Base-by-base conservation (phyloP, 2,797 vertebrate genomes). In the Decapterus maruadsi region DNA sequence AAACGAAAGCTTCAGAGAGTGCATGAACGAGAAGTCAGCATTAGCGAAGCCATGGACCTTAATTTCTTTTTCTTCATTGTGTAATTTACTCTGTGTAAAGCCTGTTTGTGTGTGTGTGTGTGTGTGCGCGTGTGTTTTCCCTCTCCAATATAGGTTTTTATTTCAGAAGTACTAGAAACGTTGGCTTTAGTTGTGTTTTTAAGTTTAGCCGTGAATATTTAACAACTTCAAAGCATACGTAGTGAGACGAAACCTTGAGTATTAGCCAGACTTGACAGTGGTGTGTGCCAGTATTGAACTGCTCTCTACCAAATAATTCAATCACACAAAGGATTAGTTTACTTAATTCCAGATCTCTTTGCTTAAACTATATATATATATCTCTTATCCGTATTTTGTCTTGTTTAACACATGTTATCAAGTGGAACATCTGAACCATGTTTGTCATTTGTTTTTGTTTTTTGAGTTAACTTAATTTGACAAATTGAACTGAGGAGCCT, bases 1-100 rank as follows among this genome's bases (percentile, higher is more conserved):
- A n/a, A 75, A 72, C 69, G 74, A 51, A 89, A 73, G 81, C 93
- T 91, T 93, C 89, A 85, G 76, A 85, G 76, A 75, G 86, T 70
- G 87, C 59, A 80, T 77, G 84, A 86, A 81, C 53, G 80, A 92
- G 83, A 90, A 77, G 92, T 95, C 92, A 94, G 94, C 94, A 91
- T 95, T 94, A 94, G 92, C 80, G 80, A 94, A 95, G 94, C 93
- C 95, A 93, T 94, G 94, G 94, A 96, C 95, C 95, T 95, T 95
- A 93, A 94, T 89, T 89, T 92, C 67, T 82, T 84, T 84, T 74
- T 77, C 68, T 83, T 84, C 67, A 67, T 86, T 17, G 14, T 77
- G 60, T 84, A 51, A 77, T 88, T 71, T 26, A 81, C 71, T 72
- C 45, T 72, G 70, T 78, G 71, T 85, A 77, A 72, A 79, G 78